Conservation (phyloP, 2,888 invertebrate genomes). For the Parnassius apollo region DNA sequence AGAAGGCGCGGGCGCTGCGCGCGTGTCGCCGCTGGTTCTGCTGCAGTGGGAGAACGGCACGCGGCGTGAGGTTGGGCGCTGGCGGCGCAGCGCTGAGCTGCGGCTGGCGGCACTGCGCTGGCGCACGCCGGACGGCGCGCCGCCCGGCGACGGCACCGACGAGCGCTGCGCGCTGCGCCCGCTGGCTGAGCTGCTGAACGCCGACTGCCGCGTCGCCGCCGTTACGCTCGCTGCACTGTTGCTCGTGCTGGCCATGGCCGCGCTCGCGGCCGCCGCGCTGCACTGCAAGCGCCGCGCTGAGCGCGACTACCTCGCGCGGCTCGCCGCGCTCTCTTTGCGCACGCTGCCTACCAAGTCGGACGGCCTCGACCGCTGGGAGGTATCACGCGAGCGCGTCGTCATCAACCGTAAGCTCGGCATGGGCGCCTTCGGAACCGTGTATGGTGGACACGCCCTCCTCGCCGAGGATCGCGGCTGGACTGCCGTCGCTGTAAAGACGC, state of each 20-base stretch:
- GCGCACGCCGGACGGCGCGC: conserved; percentile 81
- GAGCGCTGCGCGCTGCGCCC: conserved; percentile 84
- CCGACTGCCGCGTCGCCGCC: conserved; percentile 87
- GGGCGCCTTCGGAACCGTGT: conserved; percentile 96
- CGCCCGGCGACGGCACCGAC: conserved; percentile 86
- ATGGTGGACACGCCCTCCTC: conserved; percentile 92
- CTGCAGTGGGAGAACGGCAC: conserved; percentile 82
- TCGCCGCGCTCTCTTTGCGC: conserved; percentile 59
- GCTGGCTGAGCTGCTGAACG: conserved; percentile 84
- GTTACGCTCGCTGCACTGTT: conserved; percentile 57
- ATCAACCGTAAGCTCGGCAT: conserved; percentile 92
- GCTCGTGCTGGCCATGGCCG: conserved; percentile 46
- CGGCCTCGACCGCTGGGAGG: conserved; percentile 92
- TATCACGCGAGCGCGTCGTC: conserved; percentile 90
- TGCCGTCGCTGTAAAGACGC: conserved; percentile 93
- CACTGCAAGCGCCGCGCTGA: conserved; percentile 58
- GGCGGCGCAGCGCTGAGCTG: conserved; percentile 88
- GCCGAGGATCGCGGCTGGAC: conserved; percentile 84
- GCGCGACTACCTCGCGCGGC: conserved; percentile 52
- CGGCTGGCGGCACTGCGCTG: conserved; percentile 84
- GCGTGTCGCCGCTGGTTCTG: conserved; percentile 48
- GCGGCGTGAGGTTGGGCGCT: conserved; percentile 84
- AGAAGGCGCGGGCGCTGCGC: conserved; percentile 33
- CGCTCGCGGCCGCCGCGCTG: conserved; percentile 48
- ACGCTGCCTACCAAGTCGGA: conserved; percentile 49